Percentiles rank a stretch among this genome's conserved stretches.
phyloP scores from a whole-genome alignment of 2,888 invertebrate species.

The Ichneumoninae sp. region DNA sequence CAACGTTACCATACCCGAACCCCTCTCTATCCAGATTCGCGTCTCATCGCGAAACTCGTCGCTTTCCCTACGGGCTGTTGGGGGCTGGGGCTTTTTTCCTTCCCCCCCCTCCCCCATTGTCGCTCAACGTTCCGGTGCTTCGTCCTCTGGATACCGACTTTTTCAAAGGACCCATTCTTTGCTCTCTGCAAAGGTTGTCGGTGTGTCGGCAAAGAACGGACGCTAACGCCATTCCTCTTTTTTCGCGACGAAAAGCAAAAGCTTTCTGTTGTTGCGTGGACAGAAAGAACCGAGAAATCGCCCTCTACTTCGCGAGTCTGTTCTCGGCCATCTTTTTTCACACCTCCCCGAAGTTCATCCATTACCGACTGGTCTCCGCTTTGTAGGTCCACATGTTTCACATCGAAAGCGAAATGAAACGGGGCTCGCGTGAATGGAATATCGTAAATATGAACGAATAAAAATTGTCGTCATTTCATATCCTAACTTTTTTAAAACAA shows the following conservation, averaged over 20 bases:
- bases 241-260: not conserved
- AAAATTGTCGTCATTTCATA: too few relatives aligned
- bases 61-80: constrained; percentile 22
- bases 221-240: constrained; percentile 1
- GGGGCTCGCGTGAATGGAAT: too few relatives aligned
- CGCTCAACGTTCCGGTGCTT: constrained; percentile 38
- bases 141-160: constrained; percentile 29
- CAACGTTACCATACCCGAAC: constrained; percentile 1
- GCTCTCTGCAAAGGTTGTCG: constrained; percentile 46
- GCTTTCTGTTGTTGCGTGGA: not conserved
- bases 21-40: constrained; percentile 38
- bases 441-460: too few relatives aligned
- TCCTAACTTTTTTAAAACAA: too few relatives aligned
- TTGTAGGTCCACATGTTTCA: not conserved
- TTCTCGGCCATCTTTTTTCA: constrained; percentile 27
- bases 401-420: not conserved
- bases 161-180: constrained; percentile 56
- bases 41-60: constrained; percentile 46
- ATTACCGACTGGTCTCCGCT: constrained; percentile 1
- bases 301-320: constrained; percentile 26
- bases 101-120: constrained; percentile 36
- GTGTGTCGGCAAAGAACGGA: constrained; percentile 41
- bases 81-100: not conserved
- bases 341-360: constrained; percentile 3
- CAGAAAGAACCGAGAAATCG: constrained; percentile 11